phyloP scores from a whole-genome alignment of 2,797 vertebrate genomes.

The Trematomus bernacchii region DNA sequence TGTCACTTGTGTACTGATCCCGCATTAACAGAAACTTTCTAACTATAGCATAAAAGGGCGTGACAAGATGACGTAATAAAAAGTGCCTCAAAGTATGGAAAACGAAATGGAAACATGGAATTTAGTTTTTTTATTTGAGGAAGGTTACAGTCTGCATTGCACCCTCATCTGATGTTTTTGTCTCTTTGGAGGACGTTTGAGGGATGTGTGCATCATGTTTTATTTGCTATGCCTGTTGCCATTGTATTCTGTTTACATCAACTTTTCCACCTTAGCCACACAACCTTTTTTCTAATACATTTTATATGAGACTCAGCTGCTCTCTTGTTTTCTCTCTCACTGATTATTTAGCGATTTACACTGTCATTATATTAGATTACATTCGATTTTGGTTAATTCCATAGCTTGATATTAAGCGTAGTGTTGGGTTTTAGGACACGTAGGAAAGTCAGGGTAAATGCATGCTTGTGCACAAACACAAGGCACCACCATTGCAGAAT shows the following conservation, averaged over 20 bases:
- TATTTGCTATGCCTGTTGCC: no score
- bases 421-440: not conserved
- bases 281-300: no score
- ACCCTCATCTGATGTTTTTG: not conserved
- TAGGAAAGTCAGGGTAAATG: conserved; percentile 3
- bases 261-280: no score
- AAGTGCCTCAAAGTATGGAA: not conserved
- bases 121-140: not conserved
- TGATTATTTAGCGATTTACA: not conserved
- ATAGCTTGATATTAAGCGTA: not conserved
- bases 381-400: not conserved
- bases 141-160: not conserved
- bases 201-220: not conserved
- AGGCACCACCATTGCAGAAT: not conserved
- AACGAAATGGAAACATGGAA: not conserved
- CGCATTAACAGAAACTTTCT: not conserved
- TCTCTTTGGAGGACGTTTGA: not conserved
- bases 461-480: not conserved
- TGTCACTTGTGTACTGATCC: conserved; percentile 11
- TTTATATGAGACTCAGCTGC: not conserved
- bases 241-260: no score
- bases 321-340: not conserved
- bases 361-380: not conserved
- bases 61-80: conserved; percentile 3
- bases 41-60: not conserved